Percentiles rank a stretch among this genome's conserved stretches.
phyloP scores from a whole-genome alignment of 2,113 vertebrate species.

The Seriola quinqueradiata region DNA sequence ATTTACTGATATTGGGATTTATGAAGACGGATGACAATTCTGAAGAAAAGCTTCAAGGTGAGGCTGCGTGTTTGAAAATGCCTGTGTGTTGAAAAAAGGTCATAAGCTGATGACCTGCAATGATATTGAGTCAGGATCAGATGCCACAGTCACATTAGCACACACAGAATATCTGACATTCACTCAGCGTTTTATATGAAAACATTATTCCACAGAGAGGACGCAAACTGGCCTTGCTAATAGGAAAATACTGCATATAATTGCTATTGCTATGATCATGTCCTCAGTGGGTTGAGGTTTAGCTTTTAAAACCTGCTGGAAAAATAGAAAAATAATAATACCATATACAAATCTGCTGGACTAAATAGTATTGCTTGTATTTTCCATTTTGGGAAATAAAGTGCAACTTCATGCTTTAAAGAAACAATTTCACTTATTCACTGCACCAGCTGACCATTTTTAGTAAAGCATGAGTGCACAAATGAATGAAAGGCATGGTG shows the following conservation, averaged over 20 bases:
- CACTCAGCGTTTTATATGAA: constrained; percentile 11
- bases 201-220: not conserved
- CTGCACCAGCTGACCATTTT: not conserved
- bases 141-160: not conserved
- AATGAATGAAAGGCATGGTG: not conserved
- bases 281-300: not conserved
- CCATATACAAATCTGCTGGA: not conserved
- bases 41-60: constrained; percentile 28
- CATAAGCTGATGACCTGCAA: not conserved
- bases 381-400: not conserved
- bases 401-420: not conserved
- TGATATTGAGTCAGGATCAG: not conserved
- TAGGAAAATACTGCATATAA: not conserved
- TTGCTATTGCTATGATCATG: not conserved
- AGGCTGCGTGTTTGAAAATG: not conserved
- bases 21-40: constrained; percentile 4
- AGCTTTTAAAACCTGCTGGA: not conserved
- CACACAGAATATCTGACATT: not conserved
- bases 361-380: not conserved
- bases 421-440: not conserved
- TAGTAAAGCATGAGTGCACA: not conserved
- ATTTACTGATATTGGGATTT: constrained; percentile 16
- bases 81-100: not conserved
- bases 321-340: constrained; percentile 3
- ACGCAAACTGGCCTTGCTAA: not conserved